A percentile compares a stretch with the other conserved stretches of the same genome.
These are phyloP conservation scores for Prionailurus bengalensis DNA, from an alignment of 2,113 vertebrate species.

Conservation along the genomic window DNA sequence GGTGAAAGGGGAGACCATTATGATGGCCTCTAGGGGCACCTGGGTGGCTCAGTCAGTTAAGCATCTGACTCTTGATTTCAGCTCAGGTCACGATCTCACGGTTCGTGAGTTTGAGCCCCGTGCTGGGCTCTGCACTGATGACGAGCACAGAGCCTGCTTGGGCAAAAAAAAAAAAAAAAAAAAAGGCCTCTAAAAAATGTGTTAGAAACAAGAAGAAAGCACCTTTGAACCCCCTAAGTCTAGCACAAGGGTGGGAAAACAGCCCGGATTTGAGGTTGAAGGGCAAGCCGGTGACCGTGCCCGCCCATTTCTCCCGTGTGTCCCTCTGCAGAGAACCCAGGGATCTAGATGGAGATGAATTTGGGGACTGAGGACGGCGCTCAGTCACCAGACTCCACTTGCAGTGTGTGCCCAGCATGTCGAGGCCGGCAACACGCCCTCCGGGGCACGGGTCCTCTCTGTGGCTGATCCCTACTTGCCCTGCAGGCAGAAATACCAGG, in stretches of 20 bases:
- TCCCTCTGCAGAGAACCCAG: not conserved
- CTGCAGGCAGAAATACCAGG: not conserved
- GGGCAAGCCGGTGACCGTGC: not conserved
- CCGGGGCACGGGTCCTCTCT: not conserved
- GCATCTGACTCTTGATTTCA: too few species aligned
- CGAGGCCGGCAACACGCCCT: not conserved
- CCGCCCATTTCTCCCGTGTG: not conserved
- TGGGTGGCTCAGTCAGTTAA: too few species aligned
- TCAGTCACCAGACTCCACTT: not conserved
- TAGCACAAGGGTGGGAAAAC: not conserved
- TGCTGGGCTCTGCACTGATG: too few species aligned
- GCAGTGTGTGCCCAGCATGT: not conserved
- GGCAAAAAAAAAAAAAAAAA: too few species aligned
- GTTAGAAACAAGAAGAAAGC: not conserved
- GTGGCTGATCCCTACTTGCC: not conserved
- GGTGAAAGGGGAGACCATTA: not conserved
- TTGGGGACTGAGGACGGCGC: not conserved
- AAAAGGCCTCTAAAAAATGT: not conserved
- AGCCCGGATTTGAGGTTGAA: not conserved
- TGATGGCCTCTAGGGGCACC: not conserved
- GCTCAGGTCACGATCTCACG: too few species aligned
- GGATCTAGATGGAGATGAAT: not conserved
- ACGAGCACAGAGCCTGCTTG: too few species aligned
- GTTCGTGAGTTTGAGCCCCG: too few species aligned
- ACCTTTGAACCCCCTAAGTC: not conserved